Base-by-base conservation (phyloP, 2,888 invertebrate species). In the Amphipyra berbera region DNA sequence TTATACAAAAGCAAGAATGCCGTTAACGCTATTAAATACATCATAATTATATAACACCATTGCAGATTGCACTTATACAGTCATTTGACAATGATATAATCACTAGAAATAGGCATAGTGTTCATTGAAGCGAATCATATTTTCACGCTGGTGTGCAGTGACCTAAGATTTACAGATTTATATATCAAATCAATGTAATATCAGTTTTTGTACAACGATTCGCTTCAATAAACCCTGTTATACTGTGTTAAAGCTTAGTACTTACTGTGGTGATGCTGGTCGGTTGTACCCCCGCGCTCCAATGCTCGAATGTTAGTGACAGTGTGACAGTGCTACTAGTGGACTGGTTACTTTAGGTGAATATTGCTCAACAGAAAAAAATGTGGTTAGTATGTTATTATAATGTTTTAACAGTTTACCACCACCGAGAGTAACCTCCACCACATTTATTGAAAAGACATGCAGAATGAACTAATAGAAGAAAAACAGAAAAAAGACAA, bases 291-390 rank as follows among this genome's bases (percentile, higher is more conserved):
- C 30, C 64, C 14, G 41, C 9, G 53, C 59, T 65, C 44, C 69
- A 47, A 58, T 41, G 63, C 40, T 55, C 13, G 13, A 64, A 61
- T 80, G 86, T 88, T 89, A 90, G 89, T 90, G 86, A 85, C 85
- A 83, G 81, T 73, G 21, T 30, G 30, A 30, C 30, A 30, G 30
- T 30, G 68, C 79, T 81, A 80, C 81, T 82, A 89, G 87, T 88
- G 89, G 78, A 73, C 87, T 83, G 88, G 90, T 90, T 91, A 92
- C 90, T 90, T 86, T 85, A 72, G 88, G 89, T 91, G 90, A 75
- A 87, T 68, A 61, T 45, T 86, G 83, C 94, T 95, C 93, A 91
- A 93, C 87, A 92, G 86, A 92, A 89, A 87, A 76, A 74, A 73
- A 79, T 78, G 85, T 87, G 89, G 92, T 94, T 94, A 94, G 92